These are phyloP conservation scores for Aphidius ervi DNA, from an alignment of 1,140 invertebrate species.

Conservation along the genomic window DNA sequence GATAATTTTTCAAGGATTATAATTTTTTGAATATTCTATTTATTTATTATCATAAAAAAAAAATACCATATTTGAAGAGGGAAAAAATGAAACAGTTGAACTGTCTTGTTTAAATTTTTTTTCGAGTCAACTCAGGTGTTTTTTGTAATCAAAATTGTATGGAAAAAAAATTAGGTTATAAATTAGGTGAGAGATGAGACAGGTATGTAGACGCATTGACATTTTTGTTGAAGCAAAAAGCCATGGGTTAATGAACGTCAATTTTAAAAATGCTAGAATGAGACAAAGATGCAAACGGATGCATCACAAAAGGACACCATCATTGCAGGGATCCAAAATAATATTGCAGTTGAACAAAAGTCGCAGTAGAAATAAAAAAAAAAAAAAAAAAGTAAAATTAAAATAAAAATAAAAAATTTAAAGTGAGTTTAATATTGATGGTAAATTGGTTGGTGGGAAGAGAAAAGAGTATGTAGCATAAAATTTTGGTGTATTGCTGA, in stretches of 20 bases:
- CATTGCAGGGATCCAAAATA: not conserved
- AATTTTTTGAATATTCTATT: too few relatives aligned
- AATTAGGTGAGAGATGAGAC: too few relatives aligned
- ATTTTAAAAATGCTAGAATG: not conserved
- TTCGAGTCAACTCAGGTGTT: too few relatives aligned
- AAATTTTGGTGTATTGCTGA: conserved; percentile 47
- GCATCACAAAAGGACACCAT: conserved; percentile 14
- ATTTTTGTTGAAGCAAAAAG: not conserved
- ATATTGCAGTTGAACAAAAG: not conserved
- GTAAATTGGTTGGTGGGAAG: not conserved
- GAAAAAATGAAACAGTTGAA: too few relatives aligned
- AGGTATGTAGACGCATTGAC: too few relatives aligned
- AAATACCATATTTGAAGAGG: too few relatives aligned
- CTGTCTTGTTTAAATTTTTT: too few relatives aligned
- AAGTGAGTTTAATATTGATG: too few relatives aligned
- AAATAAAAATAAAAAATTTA: conserved; percentile 7
- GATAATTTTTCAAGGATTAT: too few relatives aligned
- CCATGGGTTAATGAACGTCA: conserved; percentile 15
- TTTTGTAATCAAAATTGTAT: too few relatives aligned
- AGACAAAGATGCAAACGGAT: conserved; percentile 26
- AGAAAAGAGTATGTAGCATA: conserved; percentile 24
- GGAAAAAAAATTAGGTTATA: too few relatives aligned
- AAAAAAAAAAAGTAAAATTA: not conserved
- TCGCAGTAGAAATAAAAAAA: not conserved
- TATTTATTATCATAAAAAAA: too few relatives aligned